Evolutionary conservation across 2,888 invertebrate genomes (phyloP).

Genomic region (Drosophila histrio): DNA sequence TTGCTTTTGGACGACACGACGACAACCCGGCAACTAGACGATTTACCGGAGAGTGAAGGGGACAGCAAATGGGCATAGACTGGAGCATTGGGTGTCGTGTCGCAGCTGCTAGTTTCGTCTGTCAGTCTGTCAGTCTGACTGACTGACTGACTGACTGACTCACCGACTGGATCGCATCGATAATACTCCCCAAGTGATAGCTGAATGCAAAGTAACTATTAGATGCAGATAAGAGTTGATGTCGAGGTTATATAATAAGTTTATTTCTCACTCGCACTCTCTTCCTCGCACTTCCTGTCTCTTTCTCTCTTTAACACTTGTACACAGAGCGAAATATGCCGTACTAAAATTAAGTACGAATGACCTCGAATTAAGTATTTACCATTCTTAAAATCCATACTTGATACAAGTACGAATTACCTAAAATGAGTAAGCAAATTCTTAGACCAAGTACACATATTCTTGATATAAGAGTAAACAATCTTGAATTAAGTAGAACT

Average conservation of each 20-base stretch:
- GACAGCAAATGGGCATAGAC: slow-evolving; percentile 4
- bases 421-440: too few species aligned
- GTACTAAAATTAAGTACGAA: too few species aligned
- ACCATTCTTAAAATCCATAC: too few species aligned
- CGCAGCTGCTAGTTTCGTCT: slow-evolving; percentile 9
- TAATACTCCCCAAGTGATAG: slow-evolving; percentile 1
- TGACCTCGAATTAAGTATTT: too few species aligned
- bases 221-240: background rate
- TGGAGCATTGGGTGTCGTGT: slow-evolving; percentile 11
- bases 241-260: background rate
- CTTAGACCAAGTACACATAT: too few species aligned
- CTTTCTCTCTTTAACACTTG: background rate
- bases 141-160: background rate
- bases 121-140: background rate
- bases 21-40: slow-evolving; percentile 8
- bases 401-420: too few species aligned
- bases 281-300: background rate
- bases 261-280: background rate
- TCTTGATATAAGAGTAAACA: too few species aligned
- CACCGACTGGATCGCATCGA: background rate
- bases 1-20: slow-evolving; percentile 2
- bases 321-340: too few species aligned
- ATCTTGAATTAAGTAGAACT: too few species aligned
- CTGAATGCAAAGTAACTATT: slow-evolving; percentile 3
- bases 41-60: background rate